Evolutionary conservation across 2,113 vertebrate species (phyloP), one percentile per base, ranked within the genome.

Genomic region (Edolisoma coerulescens): DNA sequence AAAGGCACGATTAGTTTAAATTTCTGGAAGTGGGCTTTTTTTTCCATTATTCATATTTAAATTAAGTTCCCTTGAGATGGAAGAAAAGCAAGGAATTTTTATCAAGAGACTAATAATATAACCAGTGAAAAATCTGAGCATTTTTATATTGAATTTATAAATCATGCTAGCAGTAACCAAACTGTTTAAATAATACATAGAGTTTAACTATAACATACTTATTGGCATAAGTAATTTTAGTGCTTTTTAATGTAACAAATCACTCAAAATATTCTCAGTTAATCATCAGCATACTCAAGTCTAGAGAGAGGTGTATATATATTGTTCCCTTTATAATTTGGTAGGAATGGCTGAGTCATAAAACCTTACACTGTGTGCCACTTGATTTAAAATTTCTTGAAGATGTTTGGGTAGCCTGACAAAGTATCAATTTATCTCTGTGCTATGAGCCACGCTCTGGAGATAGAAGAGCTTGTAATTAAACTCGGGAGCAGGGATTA

Each of bases 41-140:
- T 83, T 89, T 93, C 96, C 85, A 97, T 97, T 97, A 97, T 98
- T 98, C 97, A 93, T 97, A 97, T 97, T 98, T 97, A 98, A 98
- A 98, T 98, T 86, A 95, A 83, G 80, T 91, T 97, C 97, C 95
- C 97, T 96, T 95, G 97, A 98, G 97, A 96, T 95, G 73, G 83
- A 95, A 97, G 96, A 95, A 98, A 98, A 97, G 96, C 96, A 95
- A 94, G 92, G 76, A 86, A 93, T 97, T 97, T 97, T 96, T 97
- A 97, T 97, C 97, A 96, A 96, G 97, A 97, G 96, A 97, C 97
- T 97, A 97, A 98, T 97, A 96, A 97, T 69, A 95, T 84, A 92
- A 95, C 90, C 84, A 93, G 94, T 59, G 85, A 97, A 96, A 95
- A 97, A 97, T 92, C 89, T 54, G 84, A 92, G 96, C 71, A 87